Percentiles rank a stretch among this genome's conserved stretches.
phyloP scores from a whole-genome alignment of 2,113 vertebrate species.

The Misgurnus mizolepis region DNA sequence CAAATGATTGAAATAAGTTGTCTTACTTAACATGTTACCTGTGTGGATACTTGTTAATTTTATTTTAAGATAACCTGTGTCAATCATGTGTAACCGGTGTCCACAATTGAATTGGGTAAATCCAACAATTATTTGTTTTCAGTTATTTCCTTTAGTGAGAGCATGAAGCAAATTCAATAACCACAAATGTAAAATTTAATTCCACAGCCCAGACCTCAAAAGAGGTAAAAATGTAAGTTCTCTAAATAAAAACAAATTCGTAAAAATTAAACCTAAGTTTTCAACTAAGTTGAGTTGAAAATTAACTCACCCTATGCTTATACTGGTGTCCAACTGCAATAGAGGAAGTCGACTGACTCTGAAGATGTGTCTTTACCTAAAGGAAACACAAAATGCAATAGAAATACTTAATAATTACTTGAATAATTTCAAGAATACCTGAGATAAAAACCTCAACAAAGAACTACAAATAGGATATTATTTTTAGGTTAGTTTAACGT shows the following conservation, averaged over 20 bases:
- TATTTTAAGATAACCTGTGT: no score
- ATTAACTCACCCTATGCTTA: conserved; percentile 76
- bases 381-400: not conserved
- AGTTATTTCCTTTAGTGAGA: no score
- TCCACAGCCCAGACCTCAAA: not conserved
- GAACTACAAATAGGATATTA: no score
- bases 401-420: not conserved
- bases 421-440: no score
- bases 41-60: no score
- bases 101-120: no score
- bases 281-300: not conserved
- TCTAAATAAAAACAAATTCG: not conserved
- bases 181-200: not conserved
- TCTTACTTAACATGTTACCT: no score
- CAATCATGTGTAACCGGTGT: no score
- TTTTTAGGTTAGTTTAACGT: no score
- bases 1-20: no score
- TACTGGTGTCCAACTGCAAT: conserved; percentile 88
- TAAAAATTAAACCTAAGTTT: not conserved
- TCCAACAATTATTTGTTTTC: no score
- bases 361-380: conserved; percentile 88
- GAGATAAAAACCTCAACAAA: no score
- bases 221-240: not conserved
- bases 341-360: conserved; percentile 79
- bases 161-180: not conserved